Evolutionary conservation across 2,113 vertebrate species (phyloP).

Genomic region (Perca fluviatilis): DNA sequence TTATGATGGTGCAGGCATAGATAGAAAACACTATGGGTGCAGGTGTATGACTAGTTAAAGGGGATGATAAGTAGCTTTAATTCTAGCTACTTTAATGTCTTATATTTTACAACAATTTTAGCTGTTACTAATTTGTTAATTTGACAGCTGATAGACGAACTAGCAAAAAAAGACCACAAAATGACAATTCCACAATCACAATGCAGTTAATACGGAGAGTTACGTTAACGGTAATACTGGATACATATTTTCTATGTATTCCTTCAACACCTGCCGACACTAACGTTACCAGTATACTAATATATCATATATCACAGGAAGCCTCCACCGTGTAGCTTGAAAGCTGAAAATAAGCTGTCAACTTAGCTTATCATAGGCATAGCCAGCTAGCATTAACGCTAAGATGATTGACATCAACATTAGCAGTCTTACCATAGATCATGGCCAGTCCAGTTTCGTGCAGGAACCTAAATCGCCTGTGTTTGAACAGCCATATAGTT

Average conservation of each 20-base stretch:
- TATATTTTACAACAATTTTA: neutral
- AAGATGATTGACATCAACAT: neutral
- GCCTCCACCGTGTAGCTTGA: neutral
- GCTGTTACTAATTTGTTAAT: neutral
- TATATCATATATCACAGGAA: neutral
- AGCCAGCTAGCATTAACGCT: slow-evolving; percentile 38
- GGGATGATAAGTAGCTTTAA: neutral
- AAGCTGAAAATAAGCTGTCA: slow-evolving; percentile 2
- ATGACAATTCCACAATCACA: neutral
- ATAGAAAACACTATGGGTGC: neutral
- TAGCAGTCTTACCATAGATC: slow-evolving; percentile 88
- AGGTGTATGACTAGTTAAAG: neutral
- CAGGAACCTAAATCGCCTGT: slow-evolving; percentile 88
- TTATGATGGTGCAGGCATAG: neutral
- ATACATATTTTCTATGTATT: neutral
- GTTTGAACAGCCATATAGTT: slow-evolving; percentile 93
- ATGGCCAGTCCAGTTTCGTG: slow-evolving; percentile 92
- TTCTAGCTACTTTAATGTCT: neutral
- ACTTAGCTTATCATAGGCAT: neutral
- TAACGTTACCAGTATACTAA: neutral
- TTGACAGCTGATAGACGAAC: neutral
- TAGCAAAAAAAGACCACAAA: neutral
- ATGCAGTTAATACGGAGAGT: neutral
- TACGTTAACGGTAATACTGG: too few species aligned
- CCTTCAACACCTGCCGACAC: neutral